Evolutionary conservation across 2,888 invertebrate species (phyloP).

Genomic region (Carabus problematicus): DNA sequence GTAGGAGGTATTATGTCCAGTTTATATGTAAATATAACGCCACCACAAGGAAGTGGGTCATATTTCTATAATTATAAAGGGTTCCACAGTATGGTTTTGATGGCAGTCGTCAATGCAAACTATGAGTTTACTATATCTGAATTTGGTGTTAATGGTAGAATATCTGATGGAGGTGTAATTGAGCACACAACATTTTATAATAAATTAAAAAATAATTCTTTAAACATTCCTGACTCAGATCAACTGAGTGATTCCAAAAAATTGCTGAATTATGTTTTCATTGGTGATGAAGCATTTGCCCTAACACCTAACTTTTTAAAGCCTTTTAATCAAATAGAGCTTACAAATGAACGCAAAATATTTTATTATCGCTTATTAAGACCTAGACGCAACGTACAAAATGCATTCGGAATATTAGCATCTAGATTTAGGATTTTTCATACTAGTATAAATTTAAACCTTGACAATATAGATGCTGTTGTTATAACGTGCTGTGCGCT

Average conservation of each 20-base stretch:
- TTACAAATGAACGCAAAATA: slow-evolving; percentile 35
- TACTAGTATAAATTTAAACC: slow-evolving; percentile 30
- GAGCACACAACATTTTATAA: slow-evolving; percentile 44
- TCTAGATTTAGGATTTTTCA: slow-evolving; percentile 41
- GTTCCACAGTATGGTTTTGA: slow-evolving; percentile 45
- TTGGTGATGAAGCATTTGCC: slow-evolving; percentile 44
- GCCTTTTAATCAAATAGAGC: slow-evolving; percentile 40
- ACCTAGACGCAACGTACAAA: slow-evolving; percentile 41
- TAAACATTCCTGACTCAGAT: background rate
- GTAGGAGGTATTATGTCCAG: background rate
- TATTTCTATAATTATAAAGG: slow-evolving; percentile 45
- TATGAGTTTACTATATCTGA: slow-evolving; percentile 48
- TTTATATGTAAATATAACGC: slow-evolving; percentile 43
- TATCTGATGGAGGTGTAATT: slow-evolving; percentile 48
- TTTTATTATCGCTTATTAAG: slow-evolving; percentile 37
- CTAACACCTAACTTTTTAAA: slow-evolving; percentile 42
- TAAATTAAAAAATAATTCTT: slow-evolving; percentile 30
- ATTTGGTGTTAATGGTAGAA: slow-evolving; percentile 47
- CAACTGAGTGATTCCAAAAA: slow-evolving; percentile 20
- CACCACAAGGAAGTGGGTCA: slow-evolving; percentile 43
- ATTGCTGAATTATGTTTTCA: background rate
- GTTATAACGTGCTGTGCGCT: slow-evolving; percentile 42
- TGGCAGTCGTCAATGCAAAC: slow-evolving; percentile 48
- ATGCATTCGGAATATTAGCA: slow-evolving; percentile 44
- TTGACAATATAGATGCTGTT: slow-evolving; percentile 20